These are phyloP conservation scores for Anolis apletophallus DNA, from an alignment of 2,797 vertebrate genomes.

Conservation along the genomic window DNA sequence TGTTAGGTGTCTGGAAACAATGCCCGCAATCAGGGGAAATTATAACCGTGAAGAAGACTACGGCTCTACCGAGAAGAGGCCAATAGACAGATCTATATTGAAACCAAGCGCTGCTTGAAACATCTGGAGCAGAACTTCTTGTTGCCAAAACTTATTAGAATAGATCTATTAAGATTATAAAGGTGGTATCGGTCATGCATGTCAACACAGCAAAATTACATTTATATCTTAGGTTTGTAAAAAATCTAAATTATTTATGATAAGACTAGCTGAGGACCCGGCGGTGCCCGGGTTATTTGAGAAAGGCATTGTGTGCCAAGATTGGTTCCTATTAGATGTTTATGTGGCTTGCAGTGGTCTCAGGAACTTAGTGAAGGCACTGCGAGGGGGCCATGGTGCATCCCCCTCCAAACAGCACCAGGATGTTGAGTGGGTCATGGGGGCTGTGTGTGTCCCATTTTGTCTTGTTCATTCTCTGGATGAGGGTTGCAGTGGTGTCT, in stretches of 20 bases:
- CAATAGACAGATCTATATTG: background rate
- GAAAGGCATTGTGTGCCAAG: no score
- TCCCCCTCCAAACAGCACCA: no score
- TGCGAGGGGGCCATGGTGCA: no score
- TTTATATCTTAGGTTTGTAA: background rate
- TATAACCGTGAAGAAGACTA: conserved; percentile 27
- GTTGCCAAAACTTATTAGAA: background rate
- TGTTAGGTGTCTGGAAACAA: conserved; percentile 46
- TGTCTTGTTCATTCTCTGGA: no score
- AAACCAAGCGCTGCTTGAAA: background rate
- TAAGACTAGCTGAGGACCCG: no score
- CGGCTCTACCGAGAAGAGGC: conserved; percentile 3
- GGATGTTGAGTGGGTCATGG: no score
- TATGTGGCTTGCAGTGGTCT: no score
- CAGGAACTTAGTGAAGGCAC: no score
- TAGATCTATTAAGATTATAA: conserved; percentile 18
- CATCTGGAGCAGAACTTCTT: background rate
- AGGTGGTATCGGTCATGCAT: background rate
- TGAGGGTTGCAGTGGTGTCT: no score
- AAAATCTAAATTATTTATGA: background rate
- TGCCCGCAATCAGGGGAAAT: conserved; percentile 41
- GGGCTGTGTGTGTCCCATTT: no score
- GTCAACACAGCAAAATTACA: background rate
- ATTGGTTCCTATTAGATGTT: no score
- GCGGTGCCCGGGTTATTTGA: no score